A percentile compares a stretch with the other conserved stretches of the same genome.
These are phyloP conservation scores for Alethe castanea DNA, from an alignment of 2,113 vertebrate species.

Conservation along the genomic window DNA sequence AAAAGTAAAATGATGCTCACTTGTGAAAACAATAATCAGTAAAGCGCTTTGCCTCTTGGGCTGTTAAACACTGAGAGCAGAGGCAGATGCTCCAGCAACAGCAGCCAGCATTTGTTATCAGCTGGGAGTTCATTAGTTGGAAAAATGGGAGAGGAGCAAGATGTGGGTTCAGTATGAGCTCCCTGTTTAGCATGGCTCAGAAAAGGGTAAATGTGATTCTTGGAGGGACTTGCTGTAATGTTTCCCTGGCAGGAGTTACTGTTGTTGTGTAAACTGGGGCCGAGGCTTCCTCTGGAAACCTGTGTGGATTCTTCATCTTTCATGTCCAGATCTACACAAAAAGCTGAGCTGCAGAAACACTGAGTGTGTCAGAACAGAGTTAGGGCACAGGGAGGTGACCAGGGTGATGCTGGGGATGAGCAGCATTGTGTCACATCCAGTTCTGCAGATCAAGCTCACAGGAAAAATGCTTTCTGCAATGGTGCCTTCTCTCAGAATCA, in stretches of 20 bases:
- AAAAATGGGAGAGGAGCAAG: not conserved
- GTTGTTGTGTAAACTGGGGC: not conserved
- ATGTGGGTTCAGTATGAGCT: not conserved
- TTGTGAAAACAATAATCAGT: not conserved
- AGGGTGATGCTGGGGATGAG: not conserved
- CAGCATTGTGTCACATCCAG: not conserved
- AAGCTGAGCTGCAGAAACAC: not conserved
- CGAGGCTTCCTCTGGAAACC: not conserved
- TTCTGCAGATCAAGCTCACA: not conserved
- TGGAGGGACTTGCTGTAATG: not conserved
- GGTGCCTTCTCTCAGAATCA: not conserved
- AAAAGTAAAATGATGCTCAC: not conserved
- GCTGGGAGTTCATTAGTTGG: conserved; percentile 21
- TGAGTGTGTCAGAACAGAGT: not conserved
- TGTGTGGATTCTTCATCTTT: not conserved
- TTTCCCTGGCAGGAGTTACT: not conserved
- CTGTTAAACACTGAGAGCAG: not conserved
- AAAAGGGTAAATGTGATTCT: not conserved
- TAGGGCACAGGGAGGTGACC: not conserved
- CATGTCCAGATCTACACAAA: accelerated
- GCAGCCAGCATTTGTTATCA: not conserved
- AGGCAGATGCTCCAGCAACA: not conserved
- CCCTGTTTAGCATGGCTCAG: not conserved
- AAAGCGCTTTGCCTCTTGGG: not conserved
- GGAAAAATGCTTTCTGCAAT: not conserved